Percentiles rank a stretch among this genome's conserved stretches.
These are phyloP conservation scores for Calliphora vicina DNA, from an alignment of 1,140 invertebrate genomes.

Conservation along the genomic window DNA sequence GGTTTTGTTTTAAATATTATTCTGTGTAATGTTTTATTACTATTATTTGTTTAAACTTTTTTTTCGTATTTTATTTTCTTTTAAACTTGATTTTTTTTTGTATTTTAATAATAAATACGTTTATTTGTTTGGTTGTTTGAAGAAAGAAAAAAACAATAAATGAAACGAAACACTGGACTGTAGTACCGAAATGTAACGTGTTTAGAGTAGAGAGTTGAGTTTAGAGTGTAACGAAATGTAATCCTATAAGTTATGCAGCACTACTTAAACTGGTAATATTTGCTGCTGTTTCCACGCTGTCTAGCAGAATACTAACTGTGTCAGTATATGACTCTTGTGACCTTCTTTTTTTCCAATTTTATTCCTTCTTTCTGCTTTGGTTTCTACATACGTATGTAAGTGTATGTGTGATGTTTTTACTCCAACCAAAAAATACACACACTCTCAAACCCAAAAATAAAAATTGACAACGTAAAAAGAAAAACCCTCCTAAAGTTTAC, in stretches of 20 bases:
- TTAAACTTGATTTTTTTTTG: neutral
- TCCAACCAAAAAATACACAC: neutral
- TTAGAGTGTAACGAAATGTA: neutral
- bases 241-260: slow-evolving; percentile 28
- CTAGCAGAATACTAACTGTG: slow-evolving; percentile 30
- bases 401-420: neutral
- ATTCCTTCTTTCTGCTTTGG: neutral
- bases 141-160: neutral
- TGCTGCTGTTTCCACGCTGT: slow-evolving; percentile 32
- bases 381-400: neutral
- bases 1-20: neutral
- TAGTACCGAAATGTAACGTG: neutral
- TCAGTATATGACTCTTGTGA: slow-evolving; percentile 33
- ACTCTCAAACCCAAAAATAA: neutral
- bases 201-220: neutral
- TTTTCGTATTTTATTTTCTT: neutral
- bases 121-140: neutral
- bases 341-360: slow-evolving; percentile 12
- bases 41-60: neutral
- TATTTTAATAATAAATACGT: neutral
- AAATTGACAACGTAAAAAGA: neutral
- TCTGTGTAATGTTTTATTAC: neutral
- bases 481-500: neutral
- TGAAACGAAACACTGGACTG: neutral
- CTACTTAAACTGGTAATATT: slow-evolving; percentile 25